Conservation (phyloP, 92 coral and sea anemone species). For the Pocillopora meandrina region DNA sequence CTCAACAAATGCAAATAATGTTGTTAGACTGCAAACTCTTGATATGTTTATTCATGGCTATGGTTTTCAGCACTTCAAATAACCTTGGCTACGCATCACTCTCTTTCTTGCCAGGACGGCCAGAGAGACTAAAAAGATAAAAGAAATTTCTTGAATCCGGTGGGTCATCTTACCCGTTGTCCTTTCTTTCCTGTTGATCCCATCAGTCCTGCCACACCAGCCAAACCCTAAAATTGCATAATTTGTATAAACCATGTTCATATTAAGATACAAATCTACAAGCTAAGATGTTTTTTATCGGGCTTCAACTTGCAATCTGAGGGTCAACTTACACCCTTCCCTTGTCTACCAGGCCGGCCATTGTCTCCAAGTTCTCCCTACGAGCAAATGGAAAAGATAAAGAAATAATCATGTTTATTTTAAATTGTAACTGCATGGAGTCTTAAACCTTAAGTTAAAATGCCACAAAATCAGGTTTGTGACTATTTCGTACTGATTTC, state of each 20-base stretch:
- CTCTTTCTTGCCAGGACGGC: too few species aligned
- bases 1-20: too few species aligned
- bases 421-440: not conserved
- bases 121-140: not conserved
- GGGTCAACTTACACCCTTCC: slow-evolving; percentile 24
- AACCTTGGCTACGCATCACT: too few species aligned
- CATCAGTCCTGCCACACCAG: slow-evolving; percentile 63
- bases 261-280: not conserved
- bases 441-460: not conserved
- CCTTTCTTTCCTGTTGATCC: slow-evolving; percentile 72
- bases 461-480: too few species aligned
- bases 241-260: not conserved
- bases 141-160: not conserved
- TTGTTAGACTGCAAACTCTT: too few species aligned
- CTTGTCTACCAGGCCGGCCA: slow-evolving; percentile 58
- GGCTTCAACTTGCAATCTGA: not conserved
- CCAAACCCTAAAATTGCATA: slow-evolving; percentile 45
- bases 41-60: too few species aligned
- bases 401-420: not conserved
- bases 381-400: not conserved
- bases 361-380: slow-evolving; percentile 64
- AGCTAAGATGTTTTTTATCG: not conserved
- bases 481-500: not conserved
- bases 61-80: too few species aligned
- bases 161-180: slow-evolving; percentile 19